A percentile compares a stretch with the other conserved stretches of the same genome.
Evolutionary conservation across 2,113 vertebrate genomes (phyloP).

Genomic region (Cyprinodon variegatus): DNA sequence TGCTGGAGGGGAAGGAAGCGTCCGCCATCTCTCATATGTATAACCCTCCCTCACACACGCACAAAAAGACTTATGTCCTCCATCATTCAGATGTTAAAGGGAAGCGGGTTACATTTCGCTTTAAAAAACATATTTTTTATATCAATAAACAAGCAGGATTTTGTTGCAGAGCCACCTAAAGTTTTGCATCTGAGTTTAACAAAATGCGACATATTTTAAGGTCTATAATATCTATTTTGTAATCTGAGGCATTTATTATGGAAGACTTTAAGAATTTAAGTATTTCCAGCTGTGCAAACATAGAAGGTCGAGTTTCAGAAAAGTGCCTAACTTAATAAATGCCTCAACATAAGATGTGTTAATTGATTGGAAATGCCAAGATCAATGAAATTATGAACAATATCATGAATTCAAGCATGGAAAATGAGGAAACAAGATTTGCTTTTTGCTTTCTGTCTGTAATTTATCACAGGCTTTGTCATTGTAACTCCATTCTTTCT

Average conservation of each 20-base stretch:
- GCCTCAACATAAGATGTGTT: slow-evolving; percentile 23
- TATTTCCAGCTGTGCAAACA: slow-evolving; percentile 4
- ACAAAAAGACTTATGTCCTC: slow-evolving; percentile 8
- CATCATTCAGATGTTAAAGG: slow-evolving; percentile 24
- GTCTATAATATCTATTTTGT: background rate
- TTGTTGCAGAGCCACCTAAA: background rate
- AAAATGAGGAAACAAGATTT: slow-evolving; percentile 55
- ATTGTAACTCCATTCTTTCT: slow-evolving; percentile 57
- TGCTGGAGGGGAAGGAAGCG: slow-evolving; percentile 24
- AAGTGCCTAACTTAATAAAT: slow-evolving; percentile 26
- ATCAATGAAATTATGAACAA: slow-evolving; percentile 32
- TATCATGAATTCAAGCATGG: slow-evolving; percentile 43
- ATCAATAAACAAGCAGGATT: background rate
- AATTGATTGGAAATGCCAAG: slow-evolving; percentile 55
- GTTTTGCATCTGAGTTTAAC: background rate
- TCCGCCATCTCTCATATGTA: slow-evolving; percentile 21
- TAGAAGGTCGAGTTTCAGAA: background rate
- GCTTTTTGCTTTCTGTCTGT: slow-evolving; percentile 43
- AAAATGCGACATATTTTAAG: background rate
- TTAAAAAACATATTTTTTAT: slow-evolving; percentile 15
- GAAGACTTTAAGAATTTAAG: background rate
- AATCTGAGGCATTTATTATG: slow-evolving; percentile 1
- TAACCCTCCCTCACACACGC: background rate
- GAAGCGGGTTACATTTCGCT: slow-evolving; percentile 26
- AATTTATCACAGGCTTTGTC: slow-evolving; percentile 56